Conservation (phyloP, 1,140 invertebrate genomes). For the Drosophila parvula region DNA sequence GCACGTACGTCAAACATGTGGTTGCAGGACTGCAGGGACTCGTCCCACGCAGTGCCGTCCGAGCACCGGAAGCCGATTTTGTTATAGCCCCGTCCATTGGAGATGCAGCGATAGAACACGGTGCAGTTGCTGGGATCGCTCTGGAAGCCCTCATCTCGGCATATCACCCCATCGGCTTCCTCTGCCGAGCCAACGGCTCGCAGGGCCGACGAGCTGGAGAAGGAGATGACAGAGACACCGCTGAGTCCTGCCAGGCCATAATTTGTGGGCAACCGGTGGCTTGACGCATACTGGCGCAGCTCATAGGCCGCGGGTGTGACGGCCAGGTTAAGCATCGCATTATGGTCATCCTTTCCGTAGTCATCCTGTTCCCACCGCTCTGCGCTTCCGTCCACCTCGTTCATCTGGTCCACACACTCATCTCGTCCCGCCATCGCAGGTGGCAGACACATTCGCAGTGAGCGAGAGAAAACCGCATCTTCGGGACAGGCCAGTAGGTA, state of each 20-base stretch:
- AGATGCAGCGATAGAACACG: slow-evolving; percentile 92
- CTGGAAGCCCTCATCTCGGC: slow-evolving; percentile 87
- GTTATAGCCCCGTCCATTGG: slow-evolving; percentile 86
- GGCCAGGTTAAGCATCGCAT: slow-evolving; percentile 54
- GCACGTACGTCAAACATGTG: slow-evolving; percentile 86
- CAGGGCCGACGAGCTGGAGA: slow-evolving; percentile 68
- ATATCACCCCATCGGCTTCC: slow-evolving; percentile 40
- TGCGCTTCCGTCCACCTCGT: slow-evolving; percentile 70
- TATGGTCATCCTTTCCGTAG: slow-evolving; percentile 59
- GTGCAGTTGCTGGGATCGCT: slow-evolving; percentile 88
- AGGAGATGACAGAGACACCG: slow-evolving; percentile 81
- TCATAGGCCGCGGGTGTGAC: slow-evolving; percentile 66
- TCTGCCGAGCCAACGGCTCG: slow-evolving; percentile 48
- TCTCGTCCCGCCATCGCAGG: slow-evolving; percentile 73
- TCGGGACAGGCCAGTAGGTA: slow-evolving; percentile 84
- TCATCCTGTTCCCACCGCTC: slow-evolving; percentile 66
- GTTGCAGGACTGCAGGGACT: slow-evolving; percentile 87
- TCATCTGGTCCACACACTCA: slow-evolving; percentile 74
- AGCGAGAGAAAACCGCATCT: slow-evolving; percentile 82
- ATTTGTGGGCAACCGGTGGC: slow-evolving; percentile 74
- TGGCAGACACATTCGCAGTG: slow-evolving; percentile 73
- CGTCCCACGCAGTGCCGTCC: slow-evolving; percentile 90
- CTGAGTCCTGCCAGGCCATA: slow-evolving; percentile 78
- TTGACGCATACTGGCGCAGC: slow-evolving; percentile 59
- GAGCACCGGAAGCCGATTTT: slow-evolving; percentile 89